Evolutionary conservation across 2,797 vertebrate species (phyloP).

Genomic region (Cuniculus paca): DNA sequence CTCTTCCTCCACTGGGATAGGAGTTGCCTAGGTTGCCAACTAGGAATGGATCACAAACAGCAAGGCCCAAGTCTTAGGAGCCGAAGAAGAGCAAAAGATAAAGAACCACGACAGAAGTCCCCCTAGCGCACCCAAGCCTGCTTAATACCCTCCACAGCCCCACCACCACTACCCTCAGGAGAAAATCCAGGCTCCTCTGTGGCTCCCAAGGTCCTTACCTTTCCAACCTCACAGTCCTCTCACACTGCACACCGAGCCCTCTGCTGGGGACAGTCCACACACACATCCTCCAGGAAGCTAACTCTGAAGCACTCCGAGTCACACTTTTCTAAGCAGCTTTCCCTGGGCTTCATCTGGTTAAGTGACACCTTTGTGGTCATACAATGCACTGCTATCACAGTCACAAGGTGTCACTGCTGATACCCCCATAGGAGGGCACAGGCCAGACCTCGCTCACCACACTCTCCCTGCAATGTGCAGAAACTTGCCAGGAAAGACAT

Average conservation of each 20-base stretch:
- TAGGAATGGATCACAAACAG: not conserved
- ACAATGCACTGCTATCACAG: too few species aligned
- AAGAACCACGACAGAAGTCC: not conserved
- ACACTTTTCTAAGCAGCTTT: not conserved
- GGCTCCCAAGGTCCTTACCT: not conserved
- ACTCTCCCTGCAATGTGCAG: rapidly evolving
- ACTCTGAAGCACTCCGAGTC: not conserved
- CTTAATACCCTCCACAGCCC: not conserved
- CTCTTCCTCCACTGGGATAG: not conserved
- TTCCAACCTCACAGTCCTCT: not conserved
- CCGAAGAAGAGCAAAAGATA: not conserved
- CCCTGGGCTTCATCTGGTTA: not conserved
- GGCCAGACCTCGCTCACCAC: not conserved
- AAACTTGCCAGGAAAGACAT: not conserved
- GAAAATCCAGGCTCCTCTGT: not conserved
- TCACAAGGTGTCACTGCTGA: rapidly evolving
- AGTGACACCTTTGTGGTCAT: not conserved
- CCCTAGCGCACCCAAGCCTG: not conserved
- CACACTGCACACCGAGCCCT: not conserved
- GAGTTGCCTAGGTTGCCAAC: not conserved
- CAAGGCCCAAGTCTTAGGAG: not conserved
- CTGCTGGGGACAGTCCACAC: not conserved
- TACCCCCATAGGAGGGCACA: not conserved
- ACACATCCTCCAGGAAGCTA: not conserved
- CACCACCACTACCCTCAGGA: not conserved